These are phyloP conservation scores for Globodera rostochiensis DNA, from an alignment of 1,140 invertebrate species.

Conservation along the genomic window DNA sequence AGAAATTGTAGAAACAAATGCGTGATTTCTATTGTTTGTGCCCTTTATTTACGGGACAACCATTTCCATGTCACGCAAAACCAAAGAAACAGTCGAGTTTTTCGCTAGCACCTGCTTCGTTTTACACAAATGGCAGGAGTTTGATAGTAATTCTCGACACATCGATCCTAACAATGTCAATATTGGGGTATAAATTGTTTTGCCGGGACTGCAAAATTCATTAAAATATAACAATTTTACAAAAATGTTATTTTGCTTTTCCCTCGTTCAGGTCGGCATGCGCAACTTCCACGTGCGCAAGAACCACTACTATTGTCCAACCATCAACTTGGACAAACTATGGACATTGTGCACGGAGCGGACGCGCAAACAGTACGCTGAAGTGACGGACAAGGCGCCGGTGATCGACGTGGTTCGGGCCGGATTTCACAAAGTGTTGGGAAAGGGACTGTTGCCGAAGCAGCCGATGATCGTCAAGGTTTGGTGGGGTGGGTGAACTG, in stretches of 20 bases:
- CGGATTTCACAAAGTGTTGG: slow-evolving; percentile 78
- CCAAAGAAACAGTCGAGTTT: slow-evolving; percentile 37
- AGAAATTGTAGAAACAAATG: neutral
- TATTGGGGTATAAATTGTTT: no score
- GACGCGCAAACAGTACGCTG: slow-evolving; percentile 80
- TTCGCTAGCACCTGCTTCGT: slow-evolving; percentile 48
- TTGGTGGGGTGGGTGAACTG: no score
- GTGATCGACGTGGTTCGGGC: slow-evolving; percentile 94
- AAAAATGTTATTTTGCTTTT: no score
- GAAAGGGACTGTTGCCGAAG: slow-evolving; percentile 91
- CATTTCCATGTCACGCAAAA: slow-evolving; percentile 47
- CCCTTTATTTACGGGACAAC: slow-evolving; percentile 6
- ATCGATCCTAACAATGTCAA: neutral
- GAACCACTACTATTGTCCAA: slow-evolving; percentile 87
- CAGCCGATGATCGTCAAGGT: slow-evolving; percentile 95
- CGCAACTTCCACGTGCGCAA: slow-evolving; percentile 90
- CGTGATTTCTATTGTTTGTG: slow-evolving; percentile 34
- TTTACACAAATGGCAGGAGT: slow-evolving; percentile 38
- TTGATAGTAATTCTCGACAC: slow-evolving; percentile 54
- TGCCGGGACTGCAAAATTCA: neutral
- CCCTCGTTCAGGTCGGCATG: slow-evolving; percentile 80
- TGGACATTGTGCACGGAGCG: slow-evolving; percentile 95
- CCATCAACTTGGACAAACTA: slow-evolving; percentile 91
- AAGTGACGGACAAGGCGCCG: slow-evolving; percentile 84
- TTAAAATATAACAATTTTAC: neutral